Evolutionary conservation across 2,113 vertebrate genomes (phyloP).

Genomic region (Emydura subglobosa): DNA sequence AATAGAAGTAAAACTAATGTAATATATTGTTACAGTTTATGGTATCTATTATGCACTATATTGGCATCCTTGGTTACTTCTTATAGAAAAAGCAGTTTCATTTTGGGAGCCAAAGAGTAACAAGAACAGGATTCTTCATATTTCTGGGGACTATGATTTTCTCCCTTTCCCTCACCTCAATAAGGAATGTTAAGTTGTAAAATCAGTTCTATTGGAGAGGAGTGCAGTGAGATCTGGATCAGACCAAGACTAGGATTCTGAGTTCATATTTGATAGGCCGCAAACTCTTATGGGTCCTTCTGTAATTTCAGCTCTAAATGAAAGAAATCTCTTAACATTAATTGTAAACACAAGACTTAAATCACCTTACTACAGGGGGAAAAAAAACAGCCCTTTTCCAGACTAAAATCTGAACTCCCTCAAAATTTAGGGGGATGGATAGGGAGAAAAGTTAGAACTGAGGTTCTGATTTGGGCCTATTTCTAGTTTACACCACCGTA

Average conservation of each 20-base stretch:
- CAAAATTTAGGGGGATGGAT: not conserved
- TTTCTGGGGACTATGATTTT: not conserved
- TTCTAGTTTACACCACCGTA: not conserved
- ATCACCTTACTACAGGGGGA: not conserved
- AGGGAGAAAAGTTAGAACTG: not conserved
- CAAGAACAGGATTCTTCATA: not conserved
- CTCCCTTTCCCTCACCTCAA: not conserved
- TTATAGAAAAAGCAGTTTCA: not conserved
- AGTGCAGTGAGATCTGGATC: not conserved
- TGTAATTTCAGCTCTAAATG: not conserved
- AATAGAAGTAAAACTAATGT: not conserved
- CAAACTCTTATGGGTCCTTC: not conserved
- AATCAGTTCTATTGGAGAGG: not conserved
- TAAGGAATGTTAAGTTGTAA: not conserved
- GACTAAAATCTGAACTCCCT: not conserved
- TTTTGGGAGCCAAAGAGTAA: not conserved
- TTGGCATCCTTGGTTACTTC: conserved; percentile 2
- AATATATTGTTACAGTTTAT: not conserved
- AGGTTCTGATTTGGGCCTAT: not conserved
- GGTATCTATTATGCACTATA: not conserved
- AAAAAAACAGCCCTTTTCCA: not conserved
- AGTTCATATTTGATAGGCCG: not conserved
- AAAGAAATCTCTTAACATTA: not conserved
- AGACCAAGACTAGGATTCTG: not conserved
- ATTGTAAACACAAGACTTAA: not conserved